Evolutionary conservation across 2,888 invertebrate species (phyloP).

Genomic region (Panzeria rudis): DNA sequence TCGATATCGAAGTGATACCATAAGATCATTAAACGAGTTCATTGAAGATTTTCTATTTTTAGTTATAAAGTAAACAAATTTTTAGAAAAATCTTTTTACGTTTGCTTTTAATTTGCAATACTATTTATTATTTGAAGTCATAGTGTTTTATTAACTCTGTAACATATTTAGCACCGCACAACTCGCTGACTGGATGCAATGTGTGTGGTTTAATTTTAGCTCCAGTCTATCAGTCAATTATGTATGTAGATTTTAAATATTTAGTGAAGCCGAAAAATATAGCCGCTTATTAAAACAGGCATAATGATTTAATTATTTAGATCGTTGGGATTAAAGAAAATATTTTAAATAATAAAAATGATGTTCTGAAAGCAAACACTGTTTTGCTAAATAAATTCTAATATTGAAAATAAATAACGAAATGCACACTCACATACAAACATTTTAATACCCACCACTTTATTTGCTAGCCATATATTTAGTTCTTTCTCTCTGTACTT

Average conservation of each 20-base stretch:
- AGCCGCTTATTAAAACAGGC: conserved; percentile 8
- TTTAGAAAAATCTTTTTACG: conserved; percentile 34
- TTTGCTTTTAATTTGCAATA: conserved; percentile 28
- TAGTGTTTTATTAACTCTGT: conserved; percentile 62
- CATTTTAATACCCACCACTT: no score
- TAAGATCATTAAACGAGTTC: conserved; percentile 42
- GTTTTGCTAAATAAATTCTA: background rate
- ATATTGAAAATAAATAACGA: no score
- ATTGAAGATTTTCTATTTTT: conserved; percentile 32
- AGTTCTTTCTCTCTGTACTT: no score
- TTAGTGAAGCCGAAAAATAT: background rate
- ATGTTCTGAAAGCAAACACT: background rate
- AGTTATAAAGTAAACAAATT: conserved; percentile 37
- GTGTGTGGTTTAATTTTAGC: conserved; percentile 48
- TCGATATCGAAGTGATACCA: background rate
- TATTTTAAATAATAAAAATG: conserved; percentile 19
- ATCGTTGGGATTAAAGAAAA: background rate
- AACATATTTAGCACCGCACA: conserved; percentile 43
- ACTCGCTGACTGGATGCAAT: conserved; percentile 26
- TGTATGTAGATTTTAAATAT: background rate
- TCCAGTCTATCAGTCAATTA: background rate
- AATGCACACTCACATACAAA: no score
- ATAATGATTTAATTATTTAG: conserved; percentile 12
- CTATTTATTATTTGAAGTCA: conserved; percentile 58
- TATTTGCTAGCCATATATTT: no score